Evolutionary conservation across 2,113 vertebrate species (phyloP).

Genomic region (Oryzias curvinotus): DNA sequence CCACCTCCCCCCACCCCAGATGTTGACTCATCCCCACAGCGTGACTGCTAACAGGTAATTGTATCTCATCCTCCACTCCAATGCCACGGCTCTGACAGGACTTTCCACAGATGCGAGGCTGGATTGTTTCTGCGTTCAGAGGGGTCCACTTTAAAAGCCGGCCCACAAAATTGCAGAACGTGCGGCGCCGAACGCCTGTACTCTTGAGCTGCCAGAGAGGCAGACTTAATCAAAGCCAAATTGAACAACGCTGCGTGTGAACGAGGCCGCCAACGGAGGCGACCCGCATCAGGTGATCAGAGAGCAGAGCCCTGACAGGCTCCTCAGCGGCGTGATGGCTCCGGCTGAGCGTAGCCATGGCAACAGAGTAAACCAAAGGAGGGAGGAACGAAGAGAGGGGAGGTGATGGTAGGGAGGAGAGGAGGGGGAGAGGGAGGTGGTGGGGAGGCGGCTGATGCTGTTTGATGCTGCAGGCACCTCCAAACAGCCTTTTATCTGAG

Average conservation of each 20-base stretch:
- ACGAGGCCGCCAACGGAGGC: constrained; percentile 46
- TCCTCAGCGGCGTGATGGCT: constrained; percentile 49
- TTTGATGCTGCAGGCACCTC: constrained; percentile 80
- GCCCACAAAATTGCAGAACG: constrained; percentile 51
- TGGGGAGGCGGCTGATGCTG: constrained; percentile 56
- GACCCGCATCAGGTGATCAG: constrained; percentile 72
- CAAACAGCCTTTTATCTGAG: constrained; percentile 78
- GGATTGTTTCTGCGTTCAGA: constrained; percentile 34
- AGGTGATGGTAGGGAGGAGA: constrained; percentile 31
- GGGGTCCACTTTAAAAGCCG: constrained; percentile 48
- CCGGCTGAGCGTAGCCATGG: constrained; percentile 73
- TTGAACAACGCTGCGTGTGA: constrained; percentile 53
- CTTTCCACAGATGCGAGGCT: constrained; percentile 49
- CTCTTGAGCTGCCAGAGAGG: constrained; percentile 10
- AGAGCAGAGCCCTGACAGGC: constrained; percentile 66
- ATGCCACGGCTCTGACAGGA: constrained; percentile 41
- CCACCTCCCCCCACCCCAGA: too few species aligned
- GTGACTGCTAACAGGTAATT: constrained; percentile 59
- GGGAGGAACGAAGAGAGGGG: constrained; percentile 44
- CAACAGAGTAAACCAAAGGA: constrained; percentile 74
- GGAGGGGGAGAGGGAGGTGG: constrained; percentile 3
- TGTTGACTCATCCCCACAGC: constrained; percentile 28
- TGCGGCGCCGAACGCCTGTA: constrained; percentile 1
- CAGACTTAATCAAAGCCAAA: constrained; percentile 71
- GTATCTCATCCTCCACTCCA: constrained; percentile 51